Base-by-base conservation (phyloP, 1,140 invertebrate genomes). In the Euura saliciscinereae region DNA sequence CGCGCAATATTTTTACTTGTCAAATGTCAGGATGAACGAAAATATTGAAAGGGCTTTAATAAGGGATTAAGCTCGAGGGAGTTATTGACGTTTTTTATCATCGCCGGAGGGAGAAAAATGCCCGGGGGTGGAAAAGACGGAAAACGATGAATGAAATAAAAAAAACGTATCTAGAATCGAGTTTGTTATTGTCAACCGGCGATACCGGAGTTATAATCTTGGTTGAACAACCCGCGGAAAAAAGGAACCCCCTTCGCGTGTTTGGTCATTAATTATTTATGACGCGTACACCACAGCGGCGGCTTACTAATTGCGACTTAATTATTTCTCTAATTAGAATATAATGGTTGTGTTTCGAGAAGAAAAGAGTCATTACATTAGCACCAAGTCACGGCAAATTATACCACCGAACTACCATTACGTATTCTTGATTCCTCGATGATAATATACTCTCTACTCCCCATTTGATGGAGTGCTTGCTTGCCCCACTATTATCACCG, bases 11-110 rank as follows among this genome's bases (percentile, higher is more conserved):
- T 28, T 28, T 28, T 28, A 28, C 28, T 64, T 43, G 71, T 65
- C 13, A 4, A 6, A 65, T 68, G 64, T 73, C 6, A 64, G 71
- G 73, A 74, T 71, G 73, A 71, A 51, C 68, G 43, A 4, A 77
- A 59, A 59, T 59, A 59, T n/a, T 5, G 51, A 11, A 6, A 59
- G 51, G 3, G 51, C 51, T 28, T 28, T 59, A 59, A 59, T 59
- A n/a, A 59, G 3, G 51, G 51, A 59, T 59, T 59, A 59, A n/a
- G 51, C 13, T 59, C 8, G 13, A 59, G 13, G 8, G 51, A 59
- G 51, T 59, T 59, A 59, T 59, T 59, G 13, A 59, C 51, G 74
- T 68, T 67, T 45, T 71, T 75, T 71, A 28, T 28, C 28, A 28
- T 28, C 28, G 28, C 28, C 28, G 28, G 28, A 28, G 28, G 28